Base-by-base conservation (phyloP, 2,797 vertebrate genomes). In the Thaleichthys pacificus region DNA sequence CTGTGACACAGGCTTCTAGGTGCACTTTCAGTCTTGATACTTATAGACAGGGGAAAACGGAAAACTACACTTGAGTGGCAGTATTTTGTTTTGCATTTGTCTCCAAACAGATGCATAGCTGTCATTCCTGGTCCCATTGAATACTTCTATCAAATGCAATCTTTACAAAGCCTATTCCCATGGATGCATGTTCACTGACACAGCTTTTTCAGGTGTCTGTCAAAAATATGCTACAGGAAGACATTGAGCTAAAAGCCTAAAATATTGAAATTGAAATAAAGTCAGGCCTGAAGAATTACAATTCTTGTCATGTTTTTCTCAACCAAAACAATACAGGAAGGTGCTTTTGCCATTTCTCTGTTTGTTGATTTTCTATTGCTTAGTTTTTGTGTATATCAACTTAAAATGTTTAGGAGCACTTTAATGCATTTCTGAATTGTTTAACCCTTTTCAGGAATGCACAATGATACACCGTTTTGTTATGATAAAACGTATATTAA, bases 61-160 rank as follows among this genome's bases (percentile, higher is more conserved):
- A 81, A 86, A 84, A 84, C 79, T 73, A 74, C 73, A 74, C 81
- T 81, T 92, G 90, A 93, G 90, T 91, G 92, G 90, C 91, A 91
- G 90, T 81, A 87, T 91, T 92, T 92, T 92, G 92, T 91, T 91
- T 92, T 90, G 87, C 85, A 84, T 89, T 87, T 87, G 88, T 91
- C 88, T 93, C 85, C 89, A 91, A 93, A 91, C 90, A 93, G 92
- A 94, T 91, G 91, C 89, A 89, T 86, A 85, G 91, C 91, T 93
- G 93, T 93, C 92, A 93, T 93, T 93, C 89, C 87, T 89, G 90
- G 88, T 91, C 91, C 89, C 92, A 90, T 84, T 91, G 92, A 93
- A 93, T 84, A 91, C 88, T 87, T 90, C 87, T 90, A 92, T 93
- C 90, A 92, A 91, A 92, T 89, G 86, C 87, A 88, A 91, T 93